phyloP scores from a whole-genome alignment of 2,888 invertebrate genomes.

The Cylloceria caligata region DNA sequence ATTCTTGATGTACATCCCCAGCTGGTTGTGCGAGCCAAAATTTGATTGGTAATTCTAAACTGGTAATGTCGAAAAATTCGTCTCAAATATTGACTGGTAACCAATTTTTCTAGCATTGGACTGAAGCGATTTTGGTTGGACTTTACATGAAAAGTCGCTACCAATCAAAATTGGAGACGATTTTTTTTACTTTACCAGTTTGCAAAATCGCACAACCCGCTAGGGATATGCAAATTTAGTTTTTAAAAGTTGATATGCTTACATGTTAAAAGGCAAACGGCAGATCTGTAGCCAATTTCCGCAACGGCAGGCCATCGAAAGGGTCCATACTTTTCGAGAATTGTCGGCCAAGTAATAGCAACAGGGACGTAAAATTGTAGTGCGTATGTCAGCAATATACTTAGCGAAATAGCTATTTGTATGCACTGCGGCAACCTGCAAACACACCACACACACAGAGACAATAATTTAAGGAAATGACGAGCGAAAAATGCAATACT shows the following conservation, averaged over 20 bases:
- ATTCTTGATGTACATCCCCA: neutral
- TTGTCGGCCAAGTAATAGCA: constrained; percentile 93
- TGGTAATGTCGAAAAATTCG: no score
- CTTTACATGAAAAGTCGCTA: no score
- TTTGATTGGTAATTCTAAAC: no score
- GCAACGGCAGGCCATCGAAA: constrained; percentile 87
- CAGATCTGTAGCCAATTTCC: constrained; percentile 90
- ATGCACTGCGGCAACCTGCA: constrained; percentile 92
- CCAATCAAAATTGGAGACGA: no score
- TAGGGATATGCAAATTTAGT: constrained; percentile 17
- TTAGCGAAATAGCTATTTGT: constrained; percentile 93
- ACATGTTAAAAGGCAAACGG: constrained; percentile 93
- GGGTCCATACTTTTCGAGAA: constrained; percentile 86
- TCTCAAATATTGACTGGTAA: no score
- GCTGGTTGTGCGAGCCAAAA: no score
- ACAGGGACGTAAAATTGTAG: constrained; percentile 98
- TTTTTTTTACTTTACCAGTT: no score
- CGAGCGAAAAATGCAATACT: constrained; percentile 33
- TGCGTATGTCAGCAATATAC: constrained; percentile 95
- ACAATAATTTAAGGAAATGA: constrained; percentile 47
- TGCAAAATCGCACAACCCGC: no score
- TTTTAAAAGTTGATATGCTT: constrained; percentile 85
- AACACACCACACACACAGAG: constrained; percentile 61
- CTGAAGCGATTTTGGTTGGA: no score
- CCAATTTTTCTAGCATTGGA: no score